These are phyloP conservation scores for Glaucopsyche alexis DNA, from an alignment of 2,888 invertebrate genomes.

Conservation along the genomic window DNA sequence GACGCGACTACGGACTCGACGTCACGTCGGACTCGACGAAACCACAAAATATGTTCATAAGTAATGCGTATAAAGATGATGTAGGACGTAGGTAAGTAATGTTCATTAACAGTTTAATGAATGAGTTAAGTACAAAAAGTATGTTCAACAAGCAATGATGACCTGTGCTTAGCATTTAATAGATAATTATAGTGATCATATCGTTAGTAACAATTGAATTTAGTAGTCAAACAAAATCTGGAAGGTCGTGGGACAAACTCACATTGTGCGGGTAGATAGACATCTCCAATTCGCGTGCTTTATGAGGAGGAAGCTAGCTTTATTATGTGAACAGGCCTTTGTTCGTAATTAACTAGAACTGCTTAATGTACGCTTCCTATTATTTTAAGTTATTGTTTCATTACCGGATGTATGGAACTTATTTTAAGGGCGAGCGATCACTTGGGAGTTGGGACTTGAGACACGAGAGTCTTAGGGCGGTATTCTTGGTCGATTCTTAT, in stretches of 20 bases:
- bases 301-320: slow-evolving; percentile 49
- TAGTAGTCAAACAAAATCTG: slow-evolving; percentile 55
- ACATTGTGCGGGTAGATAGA: slow-evolving; percentile 53
- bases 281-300: slow-evolving; percentile 62
- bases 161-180: slow-evolving; percentile 30
- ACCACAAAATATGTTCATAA: no score
- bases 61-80: no score
- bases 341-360: slow-evolving; percentile 27
- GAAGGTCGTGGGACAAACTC: slow-evolving; percentile 70
- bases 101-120: neutral
- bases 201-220: slow-evolving; percentile 53
- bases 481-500: no score
- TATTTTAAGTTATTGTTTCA: slow-evolving; percentile 27
- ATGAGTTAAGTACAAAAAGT: neutral
- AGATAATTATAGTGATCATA: slow-evolving; percentile 48
- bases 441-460: no score
- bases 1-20: no score
- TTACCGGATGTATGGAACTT: neutral
- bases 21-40: no score
- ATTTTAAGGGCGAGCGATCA: neutral
- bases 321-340: slow-evolving; percentile 26
- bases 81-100: no score
- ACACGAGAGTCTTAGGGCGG: no score
- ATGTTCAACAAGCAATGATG: slow-evolving; percentile 3
- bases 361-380: slow-evolving; percentile 25